A percentile compares a stretch with the other conserved stretches of the same genome.
These are phyloP conservation scores for Seriola dumerili DNA, from an alignment of 2,113 vertebrate genomes.

Conservation along the genomic window DNA sequence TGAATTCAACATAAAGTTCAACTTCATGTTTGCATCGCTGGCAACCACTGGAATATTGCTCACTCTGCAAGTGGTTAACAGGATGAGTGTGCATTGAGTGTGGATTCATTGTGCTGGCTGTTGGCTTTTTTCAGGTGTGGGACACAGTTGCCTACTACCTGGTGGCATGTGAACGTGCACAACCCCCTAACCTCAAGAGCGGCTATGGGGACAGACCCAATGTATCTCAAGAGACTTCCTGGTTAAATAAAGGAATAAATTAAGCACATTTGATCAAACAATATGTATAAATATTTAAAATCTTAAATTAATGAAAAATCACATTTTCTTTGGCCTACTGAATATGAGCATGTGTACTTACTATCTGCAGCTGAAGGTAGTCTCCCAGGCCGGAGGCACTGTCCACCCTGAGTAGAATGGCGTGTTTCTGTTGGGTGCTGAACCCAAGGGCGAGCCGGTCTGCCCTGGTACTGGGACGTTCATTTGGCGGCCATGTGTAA, in stretches of 20 bases:
- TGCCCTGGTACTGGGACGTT: conserved; percentile 97
- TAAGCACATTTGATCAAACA: neutral
- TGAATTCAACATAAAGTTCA: too few species aligned
- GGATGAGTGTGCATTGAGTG: too few species aligned
- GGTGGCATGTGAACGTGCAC: neutral
- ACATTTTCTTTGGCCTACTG: neutral
- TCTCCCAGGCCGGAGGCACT: conserved; percentile 97
- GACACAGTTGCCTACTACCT: too few species aligned
- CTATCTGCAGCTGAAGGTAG: conserved; percentile 98
- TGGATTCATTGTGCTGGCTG: too few species aligned
- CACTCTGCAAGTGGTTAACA: too few species aligned
- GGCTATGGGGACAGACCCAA: neutral
- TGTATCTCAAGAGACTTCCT: neutral
- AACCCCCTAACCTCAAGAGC: neutral
- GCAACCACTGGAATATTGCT: too few species aligned
- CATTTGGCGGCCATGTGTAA: conserved; percentile 99
- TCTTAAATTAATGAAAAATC: neutral
- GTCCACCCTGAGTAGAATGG: conserved; percentile 96
- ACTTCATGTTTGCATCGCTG: too few species aligned
- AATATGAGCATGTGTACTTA: conserved; percentile 84
- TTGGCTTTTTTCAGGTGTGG: too few species aligned
- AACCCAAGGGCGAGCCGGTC: conserved; percentile 98
- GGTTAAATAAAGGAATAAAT: neutral
- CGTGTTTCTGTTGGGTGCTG: conserved; percentile 97
- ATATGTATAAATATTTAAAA: neutral